Base-by-base conservation (phyloP, 1,140 invertebrate species). In the Dolichoris vasculosae region DNA sequence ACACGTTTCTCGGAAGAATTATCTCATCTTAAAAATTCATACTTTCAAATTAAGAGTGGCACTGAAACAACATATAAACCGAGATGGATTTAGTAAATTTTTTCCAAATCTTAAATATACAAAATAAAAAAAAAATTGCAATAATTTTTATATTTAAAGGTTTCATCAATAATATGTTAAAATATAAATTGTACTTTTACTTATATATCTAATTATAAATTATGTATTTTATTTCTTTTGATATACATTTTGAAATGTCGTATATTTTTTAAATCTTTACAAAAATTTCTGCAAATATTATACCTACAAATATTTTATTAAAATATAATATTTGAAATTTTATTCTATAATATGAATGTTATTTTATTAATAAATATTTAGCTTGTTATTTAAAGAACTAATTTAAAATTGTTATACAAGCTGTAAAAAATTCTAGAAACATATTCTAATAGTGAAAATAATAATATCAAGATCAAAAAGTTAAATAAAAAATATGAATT, bases 341-440 rank as follows among this genome's bases (percentile, higher is more conserved):
- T 0, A 69, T 23, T 38, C 4, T 32, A 69, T 23, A 4, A 23
- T 69, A 2, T 38, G 32, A 6, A 15, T 63, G 3, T n/a, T 1
- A n/a, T 63, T 13, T 69, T 23, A 15, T 20, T 13, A 23, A 20
- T 23, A 35, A 4, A 38, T 38, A 38, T 38, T 69, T 69, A 69
- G 32, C 1, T 17, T 38, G 15, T 4, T 35, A 2, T 69, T 32
- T 38, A 17, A 69, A 38, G 35, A 0, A 15, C 15, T 2, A 11
- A 30, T 69, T 38, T 35, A 38, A 69, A 69, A 69, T 76, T 83
- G 76, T 83, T 43, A 35, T 2, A 40, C 20, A 40, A n/a, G 35
- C 32, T 43, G 15, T 75, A 48, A 75, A 46, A 75, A 30, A 30
- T 35, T 8, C 59, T 7, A 26, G n/a, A 35, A 43, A 59, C 23